These are phyloP conservation scores for Amyelois transitella DNA, from an alignment of 1,140 invertebrate genomes.

Conservation along the genomic window DNA sequence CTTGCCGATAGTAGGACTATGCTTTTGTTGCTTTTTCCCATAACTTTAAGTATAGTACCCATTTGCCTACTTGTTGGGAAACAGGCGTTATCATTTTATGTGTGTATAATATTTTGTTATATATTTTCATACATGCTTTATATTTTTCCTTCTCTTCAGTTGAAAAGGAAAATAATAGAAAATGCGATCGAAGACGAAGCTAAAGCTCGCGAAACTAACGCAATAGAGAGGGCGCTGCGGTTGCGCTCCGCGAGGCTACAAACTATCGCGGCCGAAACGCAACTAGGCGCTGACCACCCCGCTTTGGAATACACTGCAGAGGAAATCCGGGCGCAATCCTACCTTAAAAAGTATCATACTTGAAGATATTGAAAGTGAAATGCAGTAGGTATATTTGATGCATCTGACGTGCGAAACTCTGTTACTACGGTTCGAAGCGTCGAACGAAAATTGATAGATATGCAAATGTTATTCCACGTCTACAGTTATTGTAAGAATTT, in stretches of 20 bases:
- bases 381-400: too few species aligned
- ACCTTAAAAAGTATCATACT: slow-evolving; percentile 30
- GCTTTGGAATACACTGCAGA: slow-evolving; percentile 29
- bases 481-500: too few species aligned
- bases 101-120: too few species aligned
- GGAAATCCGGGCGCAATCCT: slow-evolving; percentile 34
- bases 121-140: neutral
- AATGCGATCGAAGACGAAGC: slow-evolving; percentile 31
- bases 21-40: too few species aligned
- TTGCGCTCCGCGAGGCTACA: slow-evolving; percentile 44
- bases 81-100: too few species aligned
- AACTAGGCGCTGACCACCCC: slow-evolving; percentile 33
- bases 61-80: too few species aligned
- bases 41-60: too few species aligned
- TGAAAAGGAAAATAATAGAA: slow-evolving; percentile 50
- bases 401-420: too few species aligned
- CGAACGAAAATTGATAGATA: too few species aligned
- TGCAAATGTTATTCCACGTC: too few species aligned
- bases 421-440: too few species aligned
- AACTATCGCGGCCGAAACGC: slow-evolving; percentile 29
- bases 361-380: neutral
- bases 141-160: slow-evolving; percentile 21
- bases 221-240: slow-evolving; percentile 33
- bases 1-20: too few species aligned
- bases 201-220: slow-evolving; percentile 18